Evolutionary conservation across 2,888 invertebrate genomes (phyloP).

Genomic region (Melikaiella ostensackeni): DNA sequence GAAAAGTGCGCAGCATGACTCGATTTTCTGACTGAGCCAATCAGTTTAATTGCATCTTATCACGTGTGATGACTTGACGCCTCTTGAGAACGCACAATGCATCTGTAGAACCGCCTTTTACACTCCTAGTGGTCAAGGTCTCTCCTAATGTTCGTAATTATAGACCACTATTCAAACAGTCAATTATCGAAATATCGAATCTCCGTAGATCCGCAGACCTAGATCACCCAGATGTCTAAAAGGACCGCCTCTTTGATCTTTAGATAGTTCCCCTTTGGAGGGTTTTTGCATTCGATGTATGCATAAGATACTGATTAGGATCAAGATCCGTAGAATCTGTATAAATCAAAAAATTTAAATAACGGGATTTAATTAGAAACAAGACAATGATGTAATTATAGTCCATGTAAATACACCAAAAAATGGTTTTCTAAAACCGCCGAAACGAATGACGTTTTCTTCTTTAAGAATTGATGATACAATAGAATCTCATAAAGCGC

Average conservation of each 20-base stretch:
- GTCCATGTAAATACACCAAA: too few species aligned
- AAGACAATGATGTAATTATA: too few species aligned
- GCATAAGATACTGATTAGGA: conserved; percentile 10
- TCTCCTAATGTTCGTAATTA: conserved; percentile 64
- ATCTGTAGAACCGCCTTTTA: conserved; percentile 53
- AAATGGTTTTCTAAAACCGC: too few species aligned
- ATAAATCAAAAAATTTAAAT: not conserved
- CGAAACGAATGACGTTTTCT: too few species aligned
- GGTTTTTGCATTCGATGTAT: conserved; percentile 20
- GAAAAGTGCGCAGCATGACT: conserved; percentile 4
- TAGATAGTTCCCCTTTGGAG: conserved; percentile 44
- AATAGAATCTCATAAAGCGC: too few species aligned
- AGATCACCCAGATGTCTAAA: conserved; percentile 43
- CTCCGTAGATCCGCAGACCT: conserved; percentile 53
- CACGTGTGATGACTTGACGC: conserved; percentile 61
- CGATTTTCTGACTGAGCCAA: conserved; percentile 53
- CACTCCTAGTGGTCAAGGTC: conserved; percentile 48
- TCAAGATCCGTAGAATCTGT: not conserved
- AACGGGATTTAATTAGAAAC: too few species aligned
- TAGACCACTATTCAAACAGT: conserved; percentile 66
- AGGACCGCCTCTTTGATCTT: conserved; percentile 37
- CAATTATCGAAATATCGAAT: conserved; percentile 69
- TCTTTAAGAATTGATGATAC: too few species aligned
- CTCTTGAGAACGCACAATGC: conserved; percentile 58
- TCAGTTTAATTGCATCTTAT: conserved; percentile 71